Evolutionary conservation across 1,140 invertebrate genomes (phyloP).

Genomic region (Drosophila pectinifera): DNA sequence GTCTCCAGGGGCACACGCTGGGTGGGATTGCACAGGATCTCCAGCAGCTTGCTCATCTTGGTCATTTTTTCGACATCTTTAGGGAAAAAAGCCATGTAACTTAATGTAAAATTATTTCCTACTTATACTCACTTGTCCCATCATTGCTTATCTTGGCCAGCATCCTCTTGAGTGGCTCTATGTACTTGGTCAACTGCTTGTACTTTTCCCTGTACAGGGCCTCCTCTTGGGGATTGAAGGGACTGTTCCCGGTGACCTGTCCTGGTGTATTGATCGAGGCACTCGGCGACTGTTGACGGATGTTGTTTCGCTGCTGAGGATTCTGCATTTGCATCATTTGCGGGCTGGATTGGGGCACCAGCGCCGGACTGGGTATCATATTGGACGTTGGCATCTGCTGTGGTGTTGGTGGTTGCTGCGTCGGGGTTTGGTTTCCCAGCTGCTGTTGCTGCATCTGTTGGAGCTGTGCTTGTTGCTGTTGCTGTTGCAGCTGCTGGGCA

Average conservation of each 20-base stretch:
- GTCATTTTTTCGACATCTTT: conserved; percentile 79
- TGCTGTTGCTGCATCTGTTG: conserved; percentile 61
- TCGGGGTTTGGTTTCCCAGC: conserved; percentile 85
- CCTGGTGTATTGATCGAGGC: conserved; percentile 93
- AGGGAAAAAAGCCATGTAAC: not conserved
- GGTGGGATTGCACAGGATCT: conserved; percentile 94
- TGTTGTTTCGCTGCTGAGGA: conserved; percentile 58
- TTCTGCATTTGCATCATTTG: conserved; percentile 87
- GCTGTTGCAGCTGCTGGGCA: conserved; percentile 66
- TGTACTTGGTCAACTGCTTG: conserved; percentile 95
- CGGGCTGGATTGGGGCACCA: conserved; percentile 89
- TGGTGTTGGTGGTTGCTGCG: conserved; percentile 62
- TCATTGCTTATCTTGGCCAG: conserved; percentile 94
- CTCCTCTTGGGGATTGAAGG: conserved; percentile 90
- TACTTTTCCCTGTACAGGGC: conserved; percentile 96
- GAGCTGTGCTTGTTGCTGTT: conserved; percentile 59
- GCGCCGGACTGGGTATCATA: conserved; percentile 90
- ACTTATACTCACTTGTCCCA: conserved; percentile 85
- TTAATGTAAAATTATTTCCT: too few relatives aligned
- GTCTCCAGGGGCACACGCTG: conserved; percentile 95
- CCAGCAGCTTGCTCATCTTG: conserved; percentile 86
- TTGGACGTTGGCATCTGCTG: conserved; percentile 73
- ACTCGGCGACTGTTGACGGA: conserved; percentile 93
- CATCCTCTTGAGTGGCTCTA: conserved; percentile 95
- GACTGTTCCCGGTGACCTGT: conserved; percentile 89